These are phyloP conservation scores for Leptodactylus fallax DNA, from an alignment of 2,797 vertebrate genomes.

Conservation along the genomic window DNA sequence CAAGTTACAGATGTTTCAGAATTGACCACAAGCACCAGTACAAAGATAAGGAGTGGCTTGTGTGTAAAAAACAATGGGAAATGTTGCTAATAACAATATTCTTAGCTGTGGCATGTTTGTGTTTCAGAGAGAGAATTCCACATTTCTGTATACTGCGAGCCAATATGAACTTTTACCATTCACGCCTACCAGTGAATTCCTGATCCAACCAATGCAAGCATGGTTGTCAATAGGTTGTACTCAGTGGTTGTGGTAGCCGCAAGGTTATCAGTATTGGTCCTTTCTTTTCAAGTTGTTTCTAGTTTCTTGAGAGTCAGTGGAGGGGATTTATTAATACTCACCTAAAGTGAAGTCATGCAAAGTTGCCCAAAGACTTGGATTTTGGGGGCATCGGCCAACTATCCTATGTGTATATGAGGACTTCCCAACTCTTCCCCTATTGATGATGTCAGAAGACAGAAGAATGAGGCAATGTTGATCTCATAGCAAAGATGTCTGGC, in stretches of 20 bases:
- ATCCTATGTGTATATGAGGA: too few species aligned
- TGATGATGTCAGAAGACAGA: too few species aligned
- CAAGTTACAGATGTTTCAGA: slow-evolving; percentile 55
- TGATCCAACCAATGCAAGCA: neutral
- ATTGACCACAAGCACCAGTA: slow-evolving; percentile 37
- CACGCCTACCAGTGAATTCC: neutral
- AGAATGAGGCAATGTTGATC: too few species aligned
- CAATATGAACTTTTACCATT: neutral
- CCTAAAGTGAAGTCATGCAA: too few species aligned
- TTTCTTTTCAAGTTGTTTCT: too few species aligned
- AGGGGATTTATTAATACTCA: too few species aligned
- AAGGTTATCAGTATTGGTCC: neutral
- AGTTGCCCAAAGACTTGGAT: too few species aligned
- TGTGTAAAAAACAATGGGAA: neutral
- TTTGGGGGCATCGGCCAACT: too few species aligned
- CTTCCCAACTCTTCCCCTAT: too few species aligned
- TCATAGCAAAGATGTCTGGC: too few species aligned
- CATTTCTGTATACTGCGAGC: neutral
- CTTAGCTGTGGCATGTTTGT: neutral
- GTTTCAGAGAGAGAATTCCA: neutral
- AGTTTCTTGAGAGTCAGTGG: too few species aligned
- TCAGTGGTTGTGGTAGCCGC: neutral
- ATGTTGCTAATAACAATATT: neutral
- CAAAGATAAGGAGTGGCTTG: neutral
- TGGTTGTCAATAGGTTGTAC: neutral